phyloP scores from a whole-genome alignment of 1,140 invertebrate genomes.

The Pissodes strobi region DNA sequence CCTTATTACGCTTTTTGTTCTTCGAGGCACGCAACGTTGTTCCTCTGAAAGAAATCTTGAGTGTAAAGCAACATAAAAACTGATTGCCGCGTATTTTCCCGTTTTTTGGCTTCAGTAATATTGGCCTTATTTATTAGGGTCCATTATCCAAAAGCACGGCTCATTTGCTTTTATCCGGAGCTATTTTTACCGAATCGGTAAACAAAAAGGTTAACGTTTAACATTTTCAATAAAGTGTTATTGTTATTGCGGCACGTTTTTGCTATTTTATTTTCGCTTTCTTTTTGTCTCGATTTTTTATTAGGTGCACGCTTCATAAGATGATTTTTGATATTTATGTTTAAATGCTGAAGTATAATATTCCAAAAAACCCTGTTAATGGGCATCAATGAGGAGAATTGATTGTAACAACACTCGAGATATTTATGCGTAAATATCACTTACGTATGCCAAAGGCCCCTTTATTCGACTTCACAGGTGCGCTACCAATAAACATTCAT shows the following conservation, averaged over 20 bases:
- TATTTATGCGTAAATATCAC: too few relatives aligned
- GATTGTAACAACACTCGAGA: too few relatives aligned
- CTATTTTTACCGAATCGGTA: slow-evolving; percentile 18
- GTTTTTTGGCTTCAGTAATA: slow-evolving; percentile 23
- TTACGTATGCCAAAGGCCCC: too few relatives aligned
- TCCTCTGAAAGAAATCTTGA: slow-evolving; percentile 1
- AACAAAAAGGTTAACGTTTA: slow-evolving; percentile 13
- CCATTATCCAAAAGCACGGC: slow-evolving; percentile 12
- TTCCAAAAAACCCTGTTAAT: too few relatives aligned
- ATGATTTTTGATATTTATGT: too few relatives aligned
- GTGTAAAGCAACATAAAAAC: slow-evolving; percentile 14
- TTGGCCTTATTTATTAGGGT: slow-evolving; percentile 17
- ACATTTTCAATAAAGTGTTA: slow-evolving; percentile 19
- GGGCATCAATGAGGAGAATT: too few relatives aligned
- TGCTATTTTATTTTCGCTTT: not conserved
- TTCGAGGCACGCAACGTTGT: slow-evolving; percentile 2
- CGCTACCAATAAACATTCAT: too few relatives aligned
- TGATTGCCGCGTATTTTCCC: slow-evolving; percentile 20
- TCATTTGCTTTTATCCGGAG: slow-evolving; percentile 14
- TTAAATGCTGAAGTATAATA: too few relatives aligned
- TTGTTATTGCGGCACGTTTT: slow-evolving; percentile 18
- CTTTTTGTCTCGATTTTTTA: too few relatives aligned
- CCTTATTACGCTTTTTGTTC: too few relatives aligned
- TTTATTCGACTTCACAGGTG: too few relatives aligned
- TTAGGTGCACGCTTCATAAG: too few relatives aligned